Conservation (phyloP, 2,888 invertebrate genomes). For the Coronaproctus castanopsis region DNA sequence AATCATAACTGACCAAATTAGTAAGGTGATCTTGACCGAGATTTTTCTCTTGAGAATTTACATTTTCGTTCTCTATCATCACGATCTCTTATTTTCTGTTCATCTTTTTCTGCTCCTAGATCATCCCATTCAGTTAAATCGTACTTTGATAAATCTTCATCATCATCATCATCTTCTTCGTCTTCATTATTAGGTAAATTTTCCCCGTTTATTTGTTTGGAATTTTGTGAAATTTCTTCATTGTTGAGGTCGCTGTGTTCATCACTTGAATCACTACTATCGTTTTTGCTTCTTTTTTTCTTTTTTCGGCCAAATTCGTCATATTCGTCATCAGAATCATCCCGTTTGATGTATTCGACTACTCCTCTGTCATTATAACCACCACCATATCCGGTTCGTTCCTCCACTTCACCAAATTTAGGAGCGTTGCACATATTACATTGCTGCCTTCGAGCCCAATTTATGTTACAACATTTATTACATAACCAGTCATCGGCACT, state of each 20-base stretch:
- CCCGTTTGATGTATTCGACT: conserved; percentile 81
- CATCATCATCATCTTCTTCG: conserved; percentile 39
- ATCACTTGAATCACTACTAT: conserved; percentile 22
- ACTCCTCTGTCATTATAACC: conserved; percentile 90
- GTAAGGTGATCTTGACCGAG: conserved; percentile 16
- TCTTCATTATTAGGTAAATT: conserved; percentile 31
- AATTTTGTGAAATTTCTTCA: conserved; percentile 14
- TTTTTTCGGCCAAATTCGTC: conserved; percentile 50
- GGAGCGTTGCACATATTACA: conserved; percentile 99
- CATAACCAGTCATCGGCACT: conserved; percentile 99
- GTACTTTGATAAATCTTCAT: conserved; percentile 53
- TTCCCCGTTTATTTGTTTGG: conserved; percentile 29
- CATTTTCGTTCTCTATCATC: conserved; percentile 1
- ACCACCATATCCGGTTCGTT: conserved; percentile 58
- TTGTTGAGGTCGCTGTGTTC: conserved; percentile 24
- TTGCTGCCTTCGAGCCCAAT: conserved; percentile 87
- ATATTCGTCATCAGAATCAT: conserved; percentile 80
- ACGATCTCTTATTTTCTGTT: conserved; percentile 6
- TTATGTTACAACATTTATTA: conserved; percentile 98
- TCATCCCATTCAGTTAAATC: conserved; percentile 43
- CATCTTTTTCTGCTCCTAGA: conserved; percentile 15
- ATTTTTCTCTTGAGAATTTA: conserved; percentile 11
- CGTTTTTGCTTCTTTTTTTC: conserved; percentile 27
- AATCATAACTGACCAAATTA: no score
- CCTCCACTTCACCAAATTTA: conserved; percentile 82